Percentiles rank a stretch among this genome's conserved stretches.
phyloP scores from a whole-genome alignment of 2,113 vertebrate genomes.

The Rhea americana region DNA sequence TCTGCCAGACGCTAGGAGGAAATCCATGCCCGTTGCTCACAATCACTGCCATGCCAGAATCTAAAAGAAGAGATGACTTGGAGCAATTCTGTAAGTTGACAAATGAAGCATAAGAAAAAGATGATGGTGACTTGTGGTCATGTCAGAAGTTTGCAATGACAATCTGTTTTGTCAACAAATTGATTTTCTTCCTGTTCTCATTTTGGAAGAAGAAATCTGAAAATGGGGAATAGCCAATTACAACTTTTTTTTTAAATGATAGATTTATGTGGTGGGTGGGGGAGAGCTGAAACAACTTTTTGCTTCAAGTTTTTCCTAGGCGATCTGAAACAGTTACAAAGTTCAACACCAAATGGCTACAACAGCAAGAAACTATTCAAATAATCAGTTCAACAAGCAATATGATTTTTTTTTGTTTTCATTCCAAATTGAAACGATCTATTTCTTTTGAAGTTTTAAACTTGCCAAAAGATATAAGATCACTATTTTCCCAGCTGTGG shows the following conservation, averaged over 20 bases:
- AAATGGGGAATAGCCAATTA: not conserved
- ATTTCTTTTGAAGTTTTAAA: not conserved
- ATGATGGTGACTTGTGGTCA: not conserved
- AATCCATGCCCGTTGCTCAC: slow-evolving; percentile 90
- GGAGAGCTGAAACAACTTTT: not conserved
- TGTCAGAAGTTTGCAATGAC: not conserved
- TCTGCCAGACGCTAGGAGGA: slow-evolving; percentile 86
- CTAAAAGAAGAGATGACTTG: slow-evolving; percentile 73
- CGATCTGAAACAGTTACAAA: not conserved
- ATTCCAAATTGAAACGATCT: not conserved
- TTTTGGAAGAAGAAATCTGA: not conserved
- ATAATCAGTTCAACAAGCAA: not conserved
- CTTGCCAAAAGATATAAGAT: not conserved
- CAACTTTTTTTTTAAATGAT: not conserved
- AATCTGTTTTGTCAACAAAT: not conserved
- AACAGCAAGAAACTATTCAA: not conserved
- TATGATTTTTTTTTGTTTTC: not conserved
- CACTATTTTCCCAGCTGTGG: not conserved
- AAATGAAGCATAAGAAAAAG: not conserved
- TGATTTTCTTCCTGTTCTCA: not conserved
- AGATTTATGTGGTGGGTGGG: not conserved
- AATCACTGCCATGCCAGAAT: slow-evolving; percentile 87
- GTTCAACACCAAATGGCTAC: not conserved
- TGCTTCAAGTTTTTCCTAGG: not conserved
- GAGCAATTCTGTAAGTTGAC: slow-evolving; percentile 88